Conservation (phyloP, 2,797 vertebrate species). For the Pithecia hirsuta region DNA sequence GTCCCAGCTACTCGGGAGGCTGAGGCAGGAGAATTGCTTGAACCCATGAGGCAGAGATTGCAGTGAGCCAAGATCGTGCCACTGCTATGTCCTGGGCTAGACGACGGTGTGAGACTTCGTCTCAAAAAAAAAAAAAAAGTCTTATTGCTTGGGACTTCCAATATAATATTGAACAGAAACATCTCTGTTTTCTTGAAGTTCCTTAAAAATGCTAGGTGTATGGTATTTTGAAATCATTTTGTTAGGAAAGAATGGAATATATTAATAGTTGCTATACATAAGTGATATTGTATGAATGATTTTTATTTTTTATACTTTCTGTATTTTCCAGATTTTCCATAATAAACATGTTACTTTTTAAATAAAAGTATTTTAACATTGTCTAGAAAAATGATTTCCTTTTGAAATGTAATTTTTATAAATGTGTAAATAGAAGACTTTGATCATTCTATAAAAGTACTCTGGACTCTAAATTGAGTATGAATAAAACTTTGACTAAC, state of each 20-base stretch:
- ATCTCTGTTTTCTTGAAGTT: slow-evolving; percentile 24
- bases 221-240: slow-evolving; percentile 31
- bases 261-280: background rate
- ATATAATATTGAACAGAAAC: background rate
- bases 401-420: slow-evolving; percentile 36
- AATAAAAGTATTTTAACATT: slow-evolving; percentile 25
- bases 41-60: too few relatives aligned
- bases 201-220: background rate
- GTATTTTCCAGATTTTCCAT: slow-evolving; percentile 8
- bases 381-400: background rate
- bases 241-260: background rate
- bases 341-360: background rate
- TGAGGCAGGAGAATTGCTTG: too few relatives aligned
- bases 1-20: too few relatives aligned
- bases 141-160: background rate
- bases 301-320: background rate
- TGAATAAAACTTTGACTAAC: background rate
- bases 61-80: too few relatives aligned
- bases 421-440: background rate
- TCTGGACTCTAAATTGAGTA: background rate
- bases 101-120: too few relatives aligned
- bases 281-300: background rate
- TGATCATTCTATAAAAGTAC: background rate
- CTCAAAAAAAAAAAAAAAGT: too few relatives aligned
- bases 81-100: too few relatives aligned